A percentile compares a stretch with the other conserved stretches of the same genome.
Conservation (phyloP, 2,888 invertebrate genomes). For the Nymphalis polychloros region DNA sequence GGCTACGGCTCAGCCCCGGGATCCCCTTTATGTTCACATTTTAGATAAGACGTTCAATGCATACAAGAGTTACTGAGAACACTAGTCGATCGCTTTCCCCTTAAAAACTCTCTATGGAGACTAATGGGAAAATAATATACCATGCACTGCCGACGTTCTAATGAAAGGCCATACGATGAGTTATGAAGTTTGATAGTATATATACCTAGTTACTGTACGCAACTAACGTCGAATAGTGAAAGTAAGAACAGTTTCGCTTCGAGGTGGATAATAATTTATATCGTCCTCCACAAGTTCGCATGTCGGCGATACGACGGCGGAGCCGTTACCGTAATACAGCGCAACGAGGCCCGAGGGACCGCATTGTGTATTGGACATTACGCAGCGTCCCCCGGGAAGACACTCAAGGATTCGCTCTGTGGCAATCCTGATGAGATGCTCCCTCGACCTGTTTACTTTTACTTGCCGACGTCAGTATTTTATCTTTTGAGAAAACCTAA, state of each 20-base stretch:
- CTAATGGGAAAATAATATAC: background rate
- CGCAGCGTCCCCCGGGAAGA: slow-evolving; percentile 14
- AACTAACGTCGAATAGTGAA: slow-evolving; percentile 1
- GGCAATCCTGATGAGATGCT: slow-evolving; percentile 4
- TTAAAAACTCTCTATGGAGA: background rate
- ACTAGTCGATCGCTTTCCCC: background rate
- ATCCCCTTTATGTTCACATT: slow-evolving; percentile 20
- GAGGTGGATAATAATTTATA: slow-evolving; percentile 7
- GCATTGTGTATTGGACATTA: slow-evolving; percentile 18
- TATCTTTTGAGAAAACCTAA: background rate
- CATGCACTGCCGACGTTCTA: background rate
- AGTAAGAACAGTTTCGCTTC: background rate
- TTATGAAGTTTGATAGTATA: background rate
- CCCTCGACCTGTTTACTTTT: slow-evolving; percentile 6
- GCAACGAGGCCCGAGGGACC: slow-evolving; percentile 22
- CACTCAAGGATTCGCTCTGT: slow-evolving; percentile 11
- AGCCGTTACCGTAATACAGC: slow-evolving; percentile 1
- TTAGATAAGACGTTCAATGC: slow-evolving; percentile 4
- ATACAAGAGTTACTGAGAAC: background rate
- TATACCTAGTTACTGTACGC: background rate
- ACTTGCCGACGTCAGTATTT: background rate
- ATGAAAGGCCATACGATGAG: background rate
- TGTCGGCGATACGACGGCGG: slow-evolving; percentile 1
- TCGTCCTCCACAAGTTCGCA: slow-evolving; percentile 9
- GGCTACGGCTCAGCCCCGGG: slow-evolving; percentile 14